Evolutionary conservation across 2,888 invertebrate species (phyloP), one percentile per base, ranked within the genome.

Genomic region (Drosophila macrospina): DNA sequence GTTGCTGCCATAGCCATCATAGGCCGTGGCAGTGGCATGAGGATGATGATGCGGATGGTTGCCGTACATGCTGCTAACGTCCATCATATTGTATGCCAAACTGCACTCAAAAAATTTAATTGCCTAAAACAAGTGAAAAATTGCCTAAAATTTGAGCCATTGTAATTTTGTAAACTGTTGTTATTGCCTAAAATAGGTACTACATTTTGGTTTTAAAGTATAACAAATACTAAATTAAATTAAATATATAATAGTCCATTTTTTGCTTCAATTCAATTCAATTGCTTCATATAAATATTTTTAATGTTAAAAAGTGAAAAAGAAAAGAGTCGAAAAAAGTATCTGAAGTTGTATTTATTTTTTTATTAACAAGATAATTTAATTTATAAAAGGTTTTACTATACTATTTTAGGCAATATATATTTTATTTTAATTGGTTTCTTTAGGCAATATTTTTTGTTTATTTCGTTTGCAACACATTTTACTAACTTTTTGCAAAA

Each of bases 51-150:
- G 92, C 75, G 90, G 91, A 89, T 92, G 92, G 90, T 91, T 91
- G 78, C 92, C 92, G 86, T 92, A 92, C 92, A 92, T 92, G 86
- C 92, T 91, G 89, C 92, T 91, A 84, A 92, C 91, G 92, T 92
- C 92, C 92, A 92, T 92, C 92, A 92, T 92, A 90, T 92, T 92
- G 91, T 78, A 56, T 24, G 74, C 63, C 68, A 73, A 74, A 55
- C 70, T 72, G 68, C 64, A 78, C 73, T 67, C 55, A 45, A 55
- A 34, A 50, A 62, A 48, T 61, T 45, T n/a, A 13, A 63, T 60
- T 59, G 75, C 61, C 74, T 75, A 59, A 56, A 63, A 73, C 64
- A 52, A 73, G 41, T 50, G 32, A 20, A 34, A 39, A 56, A 41
- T 56, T 61, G 36, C 60, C 69, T 71, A 15, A 37, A 36, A 15